Base-by-base conservation (phyloP, 1,140 invertebrate species). In the Pectinophora gossypiella region DNA sequence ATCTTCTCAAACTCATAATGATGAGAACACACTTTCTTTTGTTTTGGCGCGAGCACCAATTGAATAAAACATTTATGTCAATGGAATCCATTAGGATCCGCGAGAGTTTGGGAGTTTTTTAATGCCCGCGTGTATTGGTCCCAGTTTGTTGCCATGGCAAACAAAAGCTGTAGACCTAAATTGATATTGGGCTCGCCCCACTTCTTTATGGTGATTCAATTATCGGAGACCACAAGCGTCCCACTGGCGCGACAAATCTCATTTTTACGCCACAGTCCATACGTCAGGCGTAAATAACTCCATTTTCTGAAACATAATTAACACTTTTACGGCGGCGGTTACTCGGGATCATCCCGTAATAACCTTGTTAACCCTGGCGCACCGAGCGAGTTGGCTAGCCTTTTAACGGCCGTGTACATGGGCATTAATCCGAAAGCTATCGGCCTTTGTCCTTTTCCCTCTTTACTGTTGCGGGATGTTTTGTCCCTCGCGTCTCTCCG, bases 311-410 rank as follows among this genome's bases (percentile, higher is more conserved):
- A 82, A 82, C 73, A 79, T 76, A 84, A 86, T 86, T 86, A 84
- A 86, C 80, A 84, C 80, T 85, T 85, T 86, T 86, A 83, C 79
- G 77, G 73, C 67, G 66, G 75, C 68, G 83, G 80, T 84, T 71
- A 66, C 63, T 72, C 66, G 79, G 82, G 81, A 80, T 86, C 61
- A 85, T 83, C 83, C 83, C 79, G 70, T 86, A 86, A 86, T 86
- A 86, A 86, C 79, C 79, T 86, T 83, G 83, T 86, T 86, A 86
- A 86, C 83, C 79, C 81, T 79, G 76, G 67, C 76, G 70, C 69
- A 72, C 69, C 66, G 64, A 70, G 68, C 63, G 76, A 73, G 71
- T 70, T 56, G 77, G 72, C 79, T 82, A 69, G 80, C 83, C 81
- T 85, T 86, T 86, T 83, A 85, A 78, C 80, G 76, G 71, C 67